phyloP scores from a whole-genome alignment of 2,113 vertebrate species.

The Muntiacus reevesi region DNA sequence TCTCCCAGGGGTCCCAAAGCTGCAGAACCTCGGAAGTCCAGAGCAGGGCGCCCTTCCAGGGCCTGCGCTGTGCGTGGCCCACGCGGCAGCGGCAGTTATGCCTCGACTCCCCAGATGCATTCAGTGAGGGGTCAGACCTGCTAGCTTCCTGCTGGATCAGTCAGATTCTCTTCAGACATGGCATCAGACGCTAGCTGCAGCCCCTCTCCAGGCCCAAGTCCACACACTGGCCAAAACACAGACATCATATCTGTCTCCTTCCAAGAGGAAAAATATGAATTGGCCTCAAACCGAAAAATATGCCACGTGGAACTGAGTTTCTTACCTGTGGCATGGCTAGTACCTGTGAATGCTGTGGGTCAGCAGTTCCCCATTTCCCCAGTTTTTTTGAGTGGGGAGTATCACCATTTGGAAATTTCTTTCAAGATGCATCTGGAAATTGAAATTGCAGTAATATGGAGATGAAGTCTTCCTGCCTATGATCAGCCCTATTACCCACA shows the following conservation, averaged over 20 bases:
- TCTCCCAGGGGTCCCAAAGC: background rate
- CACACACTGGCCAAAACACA: background rate
- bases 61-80: accelerated
- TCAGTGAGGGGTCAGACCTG: background rate
- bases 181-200: background rate
- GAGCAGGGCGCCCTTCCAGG: background rate
- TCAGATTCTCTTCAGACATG: background rate
- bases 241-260: background rate
- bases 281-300: background rate
- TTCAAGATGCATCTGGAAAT: background rate
- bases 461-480: background rate
- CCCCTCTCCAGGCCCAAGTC: background rate
- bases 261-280: background rate
- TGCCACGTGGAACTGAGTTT: background rate
- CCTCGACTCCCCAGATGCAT: background rate
- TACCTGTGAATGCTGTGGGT: background rate
- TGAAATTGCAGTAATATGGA: background rate
- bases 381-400: background rate
- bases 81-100: background rate
- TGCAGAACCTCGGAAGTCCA: background rate
- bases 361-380: no score
- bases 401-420: background rate
- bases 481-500: background rate
- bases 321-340: background rate
- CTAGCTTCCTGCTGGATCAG: background rate